Percentiles rank a stretch among this genome's conserved stretches.
These are phyloP conservation scores for Ptychodera flava DNA, from an alignment of 35 echinoderm and acorn worm species.

Conservation along the genomic window DNA sequence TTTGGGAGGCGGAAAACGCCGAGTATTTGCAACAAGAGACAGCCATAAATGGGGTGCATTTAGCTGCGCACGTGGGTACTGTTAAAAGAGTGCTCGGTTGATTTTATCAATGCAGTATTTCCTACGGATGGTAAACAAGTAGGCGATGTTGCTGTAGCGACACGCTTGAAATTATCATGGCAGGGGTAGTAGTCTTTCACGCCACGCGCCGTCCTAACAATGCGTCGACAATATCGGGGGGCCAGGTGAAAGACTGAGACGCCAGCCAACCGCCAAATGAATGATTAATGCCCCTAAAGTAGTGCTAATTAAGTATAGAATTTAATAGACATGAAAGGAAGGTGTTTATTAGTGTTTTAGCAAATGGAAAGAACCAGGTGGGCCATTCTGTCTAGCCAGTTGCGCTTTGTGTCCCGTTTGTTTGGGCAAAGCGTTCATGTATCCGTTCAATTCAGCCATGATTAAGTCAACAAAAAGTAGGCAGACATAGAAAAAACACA, in stretches of 20 bases:
- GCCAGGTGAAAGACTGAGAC: conserved; percentile 19
- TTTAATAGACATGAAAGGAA: conserved; percentile 1
- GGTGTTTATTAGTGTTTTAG: conserved; percentile 1
- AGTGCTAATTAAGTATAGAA: conserved; percentile 23
- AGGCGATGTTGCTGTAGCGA: neutral
- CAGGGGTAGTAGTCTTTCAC: neutral
- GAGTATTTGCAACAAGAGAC: neutral
- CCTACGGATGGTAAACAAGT: conserved; percentile 19
- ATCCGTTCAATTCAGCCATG: neutral
- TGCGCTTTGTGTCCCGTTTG: neutral
- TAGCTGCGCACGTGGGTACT: neutral
- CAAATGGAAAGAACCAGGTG: neutral
- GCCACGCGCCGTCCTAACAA: conserved; percentile 21
- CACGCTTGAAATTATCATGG: conserved; percentile 24
- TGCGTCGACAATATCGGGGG: conserved; percentile 9
- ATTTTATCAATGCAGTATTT: conserved; percentile 12
- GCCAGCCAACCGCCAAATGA: conserved; percentile 18
- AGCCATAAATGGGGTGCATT: conserved; percentile 7
- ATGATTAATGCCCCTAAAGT: conserved; percentile 29
- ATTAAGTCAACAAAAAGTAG: conserved; percentile 2
- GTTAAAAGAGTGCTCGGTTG: neutral
- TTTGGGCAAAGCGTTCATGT: neutral
- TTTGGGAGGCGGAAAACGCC: neutral
- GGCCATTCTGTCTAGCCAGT: neutral
- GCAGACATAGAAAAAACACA: neutral